Conservation (phyloP, 2,888 invertebrate genomes). For the Chymomyza fuscimana region DNA sequence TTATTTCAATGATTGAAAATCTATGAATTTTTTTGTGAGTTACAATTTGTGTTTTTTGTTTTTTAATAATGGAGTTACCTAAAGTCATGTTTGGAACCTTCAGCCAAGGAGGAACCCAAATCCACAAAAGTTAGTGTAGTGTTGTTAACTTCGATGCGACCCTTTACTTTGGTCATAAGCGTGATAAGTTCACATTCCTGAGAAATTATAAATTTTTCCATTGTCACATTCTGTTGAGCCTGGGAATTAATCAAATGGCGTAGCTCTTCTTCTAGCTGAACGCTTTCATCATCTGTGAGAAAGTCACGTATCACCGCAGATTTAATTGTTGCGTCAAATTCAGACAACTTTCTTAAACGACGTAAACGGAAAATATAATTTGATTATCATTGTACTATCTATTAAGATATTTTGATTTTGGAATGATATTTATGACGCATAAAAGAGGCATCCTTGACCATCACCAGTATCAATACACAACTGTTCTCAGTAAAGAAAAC, state of each 20-base stretch:
- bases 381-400: too few relatives aligned
- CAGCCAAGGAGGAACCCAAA: conserved; percentile 81
- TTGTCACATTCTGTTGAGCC: conserved; percentile 79
- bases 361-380: too few relatives aligned
- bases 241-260: conserved; percentile 79
- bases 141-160: conserved; percentile 83
- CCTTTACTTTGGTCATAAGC: conserved; percentile 82
- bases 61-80: conserved; percentile 63
- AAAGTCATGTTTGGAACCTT: conserved; percentile 81
- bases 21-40: conserved; percentile 37
- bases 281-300: conserved; percentile 79
- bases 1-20: conserved; percentile 81
- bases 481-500: too few relatives aligned
- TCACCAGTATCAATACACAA: too few relatives aligned
- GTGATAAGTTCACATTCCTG: conserved; percentile 84
- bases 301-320: conserved; percentile 80
- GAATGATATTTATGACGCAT: too few relatives aligned
- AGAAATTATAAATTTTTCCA: conserved; percentile 82
- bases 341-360: conserved; percentile 74
- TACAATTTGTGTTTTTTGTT: neutral
- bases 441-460: too few relatives aligned
- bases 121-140: conserved; percentile 83
- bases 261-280: conserved; percentile 80
- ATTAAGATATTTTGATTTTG: too few relatives aligned
- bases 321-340: conserved; percentile 79